These are phyloP conservation scores for Engraulis encrasicolus DNA, from an alignment of 2,113 vertebrate species.

Conservation along the genomic window DNA sequence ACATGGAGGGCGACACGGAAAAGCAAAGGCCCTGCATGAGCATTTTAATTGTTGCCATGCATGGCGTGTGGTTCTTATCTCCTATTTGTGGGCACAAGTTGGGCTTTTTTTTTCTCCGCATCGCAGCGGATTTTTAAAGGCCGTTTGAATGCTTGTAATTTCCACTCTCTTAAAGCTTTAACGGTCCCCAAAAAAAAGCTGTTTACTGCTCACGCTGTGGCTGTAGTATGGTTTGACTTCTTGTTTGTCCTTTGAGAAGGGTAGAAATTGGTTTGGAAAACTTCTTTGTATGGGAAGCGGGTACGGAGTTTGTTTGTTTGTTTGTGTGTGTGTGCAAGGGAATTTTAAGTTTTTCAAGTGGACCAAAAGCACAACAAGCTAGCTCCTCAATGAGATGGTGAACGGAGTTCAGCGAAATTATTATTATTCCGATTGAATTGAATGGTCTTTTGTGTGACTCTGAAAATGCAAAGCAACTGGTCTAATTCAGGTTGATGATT, in stretches of 20 bases:
- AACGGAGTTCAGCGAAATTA: background rate
- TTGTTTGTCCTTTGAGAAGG: constrained; percentile 33
- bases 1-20: background rate
- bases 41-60: background rate
- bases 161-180: background rate
- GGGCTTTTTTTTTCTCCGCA: constrained; percentile 9
- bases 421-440: background rate
- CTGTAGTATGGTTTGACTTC: constrained; percentile 29
- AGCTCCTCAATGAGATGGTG: too few species aligned
- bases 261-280: background rate
- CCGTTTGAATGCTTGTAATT: background rate
- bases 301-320: background rate
- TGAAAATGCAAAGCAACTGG: constrained; percentile 6
- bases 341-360: constrained; percentile 2
- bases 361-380: background rate
- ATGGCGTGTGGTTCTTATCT: background rate
- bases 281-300: background rate
- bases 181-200: constrained; percentile 22
- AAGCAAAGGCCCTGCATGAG: background rate
- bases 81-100: background rate
- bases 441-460: background rate
- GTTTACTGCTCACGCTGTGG: constrained; percentile 34
- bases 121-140: background rate
- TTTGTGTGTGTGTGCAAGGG: background rate
- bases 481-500: constrained; percentile 15